These are phyloP conservation scores for Leptopilina myrica DNA, from an alignment of 2,888 invertebrate genomes.

Conservation along the genomic window DNA sequence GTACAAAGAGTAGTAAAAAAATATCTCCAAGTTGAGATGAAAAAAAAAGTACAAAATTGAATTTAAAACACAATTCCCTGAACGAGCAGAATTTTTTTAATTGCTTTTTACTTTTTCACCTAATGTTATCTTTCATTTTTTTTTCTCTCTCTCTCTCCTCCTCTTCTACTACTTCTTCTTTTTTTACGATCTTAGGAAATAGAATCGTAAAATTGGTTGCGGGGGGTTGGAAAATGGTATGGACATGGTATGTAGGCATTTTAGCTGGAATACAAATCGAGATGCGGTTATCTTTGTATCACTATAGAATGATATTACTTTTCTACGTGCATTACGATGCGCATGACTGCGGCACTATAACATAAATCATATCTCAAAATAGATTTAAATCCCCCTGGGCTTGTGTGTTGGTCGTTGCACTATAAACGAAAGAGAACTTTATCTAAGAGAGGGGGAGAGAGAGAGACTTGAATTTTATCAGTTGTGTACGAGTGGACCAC, in stretches of 20 bases:
- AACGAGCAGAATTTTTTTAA: too few species aligned
- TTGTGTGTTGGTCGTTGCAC: conserved; percentile 44
- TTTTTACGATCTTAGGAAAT: conserved; percentile 31
- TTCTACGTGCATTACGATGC: conserved; percentile 41
- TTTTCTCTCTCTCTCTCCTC: too few species aligned
- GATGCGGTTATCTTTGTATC: conserved; percentile 46
- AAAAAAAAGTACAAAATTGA: too few species aligned
- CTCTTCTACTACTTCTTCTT: too few species aligned
- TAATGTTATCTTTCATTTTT: too few species aligned
- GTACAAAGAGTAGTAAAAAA: too few species aligned
- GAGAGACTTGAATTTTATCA: conserved; percentile 54
- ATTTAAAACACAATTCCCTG: too few species aligned
- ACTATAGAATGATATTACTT: neutral
- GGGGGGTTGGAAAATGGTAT: too few species aligned
- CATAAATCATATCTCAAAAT: conserved; percentile 64
- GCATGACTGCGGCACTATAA: conserved; percentile 46
- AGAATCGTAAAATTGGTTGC: conserved; percentile 28
- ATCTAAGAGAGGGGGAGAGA: conserved; percentile 41
- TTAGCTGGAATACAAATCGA: conserved; percentile 60
- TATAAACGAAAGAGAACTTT: conserved; percentile 54
- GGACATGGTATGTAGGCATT: neutral
- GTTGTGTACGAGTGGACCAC: neutral
- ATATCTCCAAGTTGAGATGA: too few species aligned
- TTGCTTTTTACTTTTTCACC: too few species aligned
- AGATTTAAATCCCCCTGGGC: conserved; percentile 55